Base-by-base conservation (phyloP, 92 coral and sea anemone species). In the Isaurus tuberculatus region DNA sequence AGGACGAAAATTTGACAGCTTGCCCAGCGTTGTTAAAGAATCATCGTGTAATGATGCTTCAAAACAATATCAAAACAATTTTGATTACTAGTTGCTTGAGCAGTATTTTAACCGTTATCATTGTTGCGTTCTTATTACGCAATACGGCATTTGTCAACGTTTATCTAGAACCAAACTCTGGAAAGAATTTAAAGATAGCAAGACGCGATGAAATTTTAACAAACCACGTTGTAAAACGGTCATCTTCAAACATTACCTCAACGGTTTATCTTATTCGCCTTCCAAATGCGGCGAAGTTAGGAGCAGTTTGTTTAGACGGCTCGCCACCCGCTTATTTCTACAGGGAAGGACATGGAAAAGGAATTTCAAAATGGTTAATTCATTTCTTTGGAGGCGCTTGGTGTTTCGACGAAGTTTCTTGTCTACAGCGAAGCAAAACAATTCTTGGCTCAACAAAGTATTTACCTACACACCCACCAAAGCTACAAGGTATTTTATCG, bases 331-430 rank as follows among this genome's bases (percentile, higher is more conserved):
- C 95, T 37, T 93, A 91, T 31, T 93, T 91, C 79, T 89, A 74
- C 83, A 77, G 97, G 51, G 83, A 86, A 67, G 97, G 97, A 10
- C 86, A 83, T 22, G 94, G 91, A 81, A 73, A 78, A 82, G 95
- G 97, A 44, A 43, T n/a, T 25, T 32, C 83, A 19, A 91, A 89
- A 80, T 93, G 97, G 97, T 86, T 93, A 42, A 84, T 93, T 72
- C 94, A 93, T 51, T 93, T 93, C 91, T 93, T 93, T 30, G 97
- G 97, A 2, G 97, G 97, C 37, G 97, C 97, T 10, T 93, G 97
- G 97, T 93, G 97, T 84, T 93, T 86, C 30, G 97, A 93, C 70
- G 97, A 91, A 60, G 87, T 80, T 33, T 91, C 97, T 3, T 93
- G 97, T 70, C 83, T 93, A 20, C 97, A 93, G 75, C 83, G 97